Evolutionary conservation across 2,797 vertebrate species (phyloP).

Genomic region (Scolopax bukidnonensis): DNA sequence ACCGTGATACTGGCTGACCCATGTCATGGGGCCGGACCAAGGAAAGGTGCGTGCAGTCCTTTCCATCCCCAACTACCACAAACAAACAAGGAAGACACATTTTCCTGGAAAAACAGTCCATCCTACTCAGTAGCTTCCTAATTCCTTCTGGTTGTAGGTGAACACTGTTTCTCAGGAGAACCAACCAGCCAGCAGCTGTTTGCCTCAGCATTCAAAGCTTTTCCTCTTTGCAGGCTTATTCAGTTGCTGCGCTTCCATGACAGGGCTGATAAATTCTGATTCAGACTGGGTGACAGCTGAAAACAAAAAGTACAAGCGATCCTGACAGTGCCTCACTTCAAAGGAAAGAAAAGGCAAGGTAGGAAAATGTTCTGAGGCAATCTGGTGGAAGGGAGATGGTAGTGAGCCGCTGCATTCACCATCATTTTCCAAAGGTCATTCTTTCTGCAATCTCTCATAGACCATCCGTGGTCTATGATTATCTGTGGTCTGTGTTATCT

Average conservation of each 20-base stretch:
- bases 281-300: constrained; percentile 32
- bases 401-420: neutral
- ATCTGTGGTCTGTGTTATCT: neutral
- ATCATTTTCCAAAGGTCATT: neutral
- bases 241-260: neutral
- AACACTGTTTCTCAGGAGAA: neutral
- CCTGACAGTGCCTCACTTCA: constrained; percentile 34
- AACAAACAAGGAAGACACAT: neutral
- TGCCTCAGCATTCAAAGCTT: neutral
- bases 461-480: neutral
- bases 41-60: neutral
- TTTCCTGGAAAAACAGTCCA: neutral
- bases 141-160: neutral
- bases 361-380: neutral
- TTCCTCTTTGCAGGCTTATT: constrained; percentile 39
- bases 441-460: neutral
- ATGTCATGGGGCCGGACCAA: neutral
- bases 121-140: neutral
- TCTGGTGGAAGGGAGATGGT: neutral
- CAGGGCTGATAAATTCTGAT: constrained; percentile 39
- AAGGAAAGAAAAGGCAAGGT: constrained; percentile 16
- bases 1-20: neutral
- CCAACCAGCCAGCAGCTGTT: neutral
- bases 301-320: constrained; percentile 37
- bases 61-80: neutral